Base-by-base conservation (phyloP, 2,797 vertebrate species). In the Cheirogaleus major region DNA sequence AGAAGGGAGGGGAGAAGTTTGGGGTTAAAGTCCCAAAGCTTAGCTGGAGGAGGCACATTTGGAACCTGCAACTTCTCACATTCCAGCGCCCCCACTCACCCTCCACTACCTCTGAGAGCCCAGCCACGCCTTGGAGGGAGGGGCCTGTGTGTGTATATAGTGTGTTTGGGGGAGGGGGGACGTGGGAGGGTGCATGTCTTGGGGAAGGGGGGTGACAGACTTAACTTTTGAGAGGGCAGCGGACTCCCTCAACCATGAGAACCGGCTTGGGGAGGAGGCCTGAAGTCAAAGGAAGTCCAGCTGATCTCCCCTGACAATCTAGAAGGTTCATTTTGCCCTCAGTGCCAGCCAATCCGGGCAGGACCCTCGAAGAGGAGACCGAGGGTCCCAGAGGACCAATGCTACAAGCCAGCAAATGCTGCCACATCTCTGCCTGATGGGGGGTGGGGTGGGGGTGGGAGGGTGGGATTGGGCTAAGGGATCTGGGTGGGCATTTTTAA, bases 401-500 rank as follows among this genome's bases (percentile, higher is more conserved):
- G 94, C 97, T 95, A 97, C 87, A 95, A 96, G 97, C 97, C 97
- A 98, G 97, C 97, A 96, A 93, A 97, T 86, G 97, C 97, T 97
- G 97, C 97, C 97, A 97, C 93, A 92, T 97, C 97, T 96, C 96
- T 97, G 97, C 94, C 95, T 92, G 95, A 45, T 30, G 86, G 83
- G 93, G 95, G 95, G 75, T 61, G 76, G 94, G 86, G 9, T 4
- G 13, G 93, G 97, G 94, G 79, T 8, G 95, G 95, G 85, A 15
- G 96, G 95, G 93, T 4, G 94, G 96, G 94, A 5, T 30, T 3
- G 72, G 93, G 23, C 2, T 65, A 4, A 70, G 95, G 83, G 20
- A 55, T 69, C 82, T 20, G 78, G 82, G 91, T 43, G 95, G 92
- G 93, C 73, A 45, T 96, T 97, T 97, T 98, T 97, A 96, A 96